phyloP scores from a whole-genome alignment of 2,113 vertebrate species.

The Chloropsis hardwickii region DNA sequence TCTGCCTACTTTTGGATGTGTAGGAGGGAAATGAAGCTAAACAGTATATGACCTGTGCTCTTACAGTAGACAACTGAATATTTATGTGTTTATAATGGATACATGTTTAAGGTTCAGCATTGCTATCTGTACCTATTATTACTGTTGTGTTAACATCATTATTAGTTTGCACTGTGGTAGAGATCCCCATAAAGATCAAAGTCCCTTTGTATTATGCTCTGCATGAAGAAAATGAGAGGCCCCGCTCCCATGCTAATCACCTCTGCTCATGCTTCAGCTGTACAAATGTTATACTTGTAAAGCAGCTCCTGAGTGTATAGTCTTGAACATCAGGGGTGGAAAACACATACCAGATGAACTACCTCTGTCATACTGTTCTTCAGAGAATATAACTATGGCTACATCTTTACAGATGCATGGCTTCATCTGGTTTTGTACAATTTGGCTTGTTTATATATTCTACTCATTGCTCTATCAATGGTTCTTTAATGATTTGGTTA shows the following conservation, averaged over 20 bases:
- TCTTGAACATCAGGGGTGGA: neutral
- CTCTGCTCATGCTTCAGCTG: neutral
- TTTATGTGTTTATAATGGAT: constrained; percentile 47
- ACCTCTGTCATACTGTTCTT: neutral
- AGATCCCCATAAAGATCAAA: constrained; percentile 16
- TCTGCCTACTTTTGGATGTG: neutral
- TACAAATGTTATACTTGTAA: neutral
- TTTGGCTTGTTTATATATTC: neutral
- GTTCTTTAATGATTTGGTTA: neutral
- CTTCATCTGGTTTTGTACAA: neutral
- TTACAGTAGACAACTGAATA: constrained; percentile 12
- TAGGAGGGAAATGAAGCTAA: constrained; percentile 5
- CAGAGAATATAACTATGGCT: neutral
- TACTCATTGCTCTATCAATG: neutral
- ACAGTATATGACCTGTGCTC: constrained; percentile 22
- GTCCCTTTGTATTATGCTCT: neutral
- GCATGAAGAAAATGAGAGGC: neutral
- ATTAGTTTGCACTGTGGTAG: constrained; percentile 5
- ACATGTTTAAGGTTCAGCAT: neutral
- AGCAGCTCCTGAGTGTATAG: neutral
- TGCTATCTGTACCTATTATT: constrained; percentile 44
- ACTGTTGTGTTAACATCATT: constrained; percentile 20
- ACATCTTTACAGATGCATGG: neutral
- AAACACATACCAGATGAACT: neutral
- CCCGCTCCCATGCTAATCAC: neutral